Percentiles rank a stretch among this genome's conserved stretches.
phyloP scores from a whole-genome alignment of 1,140 invertebrate species.

The Scaptomyza hsui region DNA sequence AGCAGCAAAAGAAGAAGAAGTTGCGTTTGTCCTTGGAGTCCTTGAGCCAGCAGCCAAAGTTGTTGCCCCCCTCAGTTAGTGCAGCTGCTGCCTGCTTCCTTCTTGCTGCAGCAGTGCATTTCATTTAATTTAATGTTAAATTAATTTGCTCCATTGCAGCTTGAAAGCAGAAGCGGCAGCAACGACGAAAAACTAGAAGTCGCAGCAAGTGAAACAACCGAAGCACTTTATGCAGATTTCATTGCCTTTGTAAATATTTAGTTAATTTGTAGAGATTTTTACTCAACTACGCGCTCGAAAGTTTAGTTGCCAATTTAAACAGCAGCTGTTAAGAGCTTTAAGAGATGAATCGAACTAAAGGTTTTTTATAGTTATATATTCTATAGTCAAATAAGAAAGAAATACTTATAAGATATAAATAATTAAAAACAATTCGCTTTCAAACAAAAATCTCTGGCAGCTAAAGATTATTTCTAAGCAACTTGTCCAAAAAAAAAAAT shows the following conservation, averaged over 20 bases:
- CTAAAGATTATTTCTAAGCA: neutral
- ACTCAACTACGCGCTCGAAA: neutral
- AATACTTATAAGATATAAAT: too few species aligned
- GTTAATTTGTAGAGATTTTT: constrained; percentile 58
- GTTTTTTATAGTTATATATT: too few species aligned
- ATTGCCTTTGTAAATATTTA: constrained; percentile 75
- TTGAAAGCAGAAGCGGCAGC: constrained; percentile 2
- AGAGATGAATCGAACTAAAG: neutral
- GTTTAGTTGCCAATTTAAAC: neutral
- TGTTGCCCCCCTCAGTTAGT: constrained; percentile 25
- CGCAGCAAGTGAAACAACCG: constrained; percentile 33
- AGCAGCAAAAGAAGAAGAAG: too few species aligned
- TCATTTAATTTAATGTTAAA: constrained; percentile 79
- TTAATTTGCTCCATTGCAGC: constrained; percentile 65
- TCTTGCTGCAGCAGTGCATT: constrained; percentile 48
- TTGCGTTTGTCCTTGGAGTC: constrained; percentile 41
- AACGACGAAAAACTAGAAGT: neutral
- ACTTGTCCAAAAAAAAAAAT: neutral
- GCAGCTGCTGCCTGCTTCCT: constrained; percentile 32
- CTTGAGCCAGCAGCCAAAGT: constrained; percentile 24
- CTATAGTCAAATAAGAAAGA: too few species aligned
- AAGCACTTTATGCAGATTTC: constrained; percentile 59
- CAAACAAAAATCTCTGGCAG: too few species aligned
- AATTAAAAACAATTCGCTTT: too few species aligned
- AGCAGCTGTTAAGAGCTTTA: neutral